phyloP scores from a whole-genome alignment of 2,888 invertebrate species.

The Lasiommata megera region DNA sequence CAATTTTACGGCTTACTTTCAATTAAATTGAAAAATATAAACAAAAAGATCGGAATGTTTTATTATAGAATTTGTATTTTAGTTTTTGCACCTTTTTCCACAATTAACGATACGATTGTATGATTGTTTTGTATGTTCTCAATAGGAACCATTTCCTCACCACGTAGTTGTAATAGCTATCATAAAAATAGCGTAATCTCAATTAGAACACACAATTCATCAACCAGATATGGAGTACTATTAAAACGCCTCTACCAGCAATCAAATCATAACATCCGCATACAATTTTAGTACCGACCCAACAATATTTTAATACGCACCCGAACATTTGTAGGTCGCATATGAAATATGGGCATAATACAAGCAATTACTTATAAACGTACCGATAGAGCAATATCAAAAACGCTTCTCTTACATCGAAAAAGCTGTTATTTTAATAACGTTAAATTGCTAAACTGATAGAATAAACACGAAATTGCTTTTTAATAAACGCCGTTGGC shows the following conservation, averaged over 20 bases:
- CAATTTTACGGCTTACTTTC: too few relatives aligned
- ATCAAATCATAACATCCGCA: slow-evolving; percentile 17
- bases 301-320: slow-evolving; percentile 15
- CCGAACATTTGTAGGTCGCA: slow-evolving; percentile 19
- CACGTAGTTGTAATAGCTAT: background rate
- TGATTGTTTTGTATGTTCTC: background rate
- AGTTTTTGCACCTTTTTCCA: too few relatives aligned
- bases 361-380: slow-evolving; percentile 34
- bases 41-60: too few relatives aligned
- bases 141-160: background rate
- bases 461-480: slow-evolving; percentile 61
- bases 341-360: slow-evolving; percentile 26
- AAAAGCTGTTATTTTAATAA: slow-evolving; percentile 53
- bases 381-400: slow-evolving; percentile 48
- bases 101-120: too few relatives aligned
- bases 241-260: slow-evolving; percentile 15
- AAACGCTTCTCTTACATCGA: slow-evolving; percentile 31
- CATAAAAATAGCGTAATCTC: slow-evolving; percentile 14
- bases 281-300: slow-evolving; percentile 15
- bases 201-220: slow-evolving; percentile 13
- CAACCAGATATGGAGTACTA: slow-evolving; percentile 20
- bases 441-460: slow-evolving; percentile 47
- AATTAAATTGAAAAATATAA: too few relatives aligned
- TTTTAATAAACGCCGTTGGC: slow-evolving; percentile 56
- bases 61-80: too few relatives aligned